Base-by-base conservation (phyloP, 2,797 vertebrate genomes). In the Lophotriccus pileatus region DNA sequence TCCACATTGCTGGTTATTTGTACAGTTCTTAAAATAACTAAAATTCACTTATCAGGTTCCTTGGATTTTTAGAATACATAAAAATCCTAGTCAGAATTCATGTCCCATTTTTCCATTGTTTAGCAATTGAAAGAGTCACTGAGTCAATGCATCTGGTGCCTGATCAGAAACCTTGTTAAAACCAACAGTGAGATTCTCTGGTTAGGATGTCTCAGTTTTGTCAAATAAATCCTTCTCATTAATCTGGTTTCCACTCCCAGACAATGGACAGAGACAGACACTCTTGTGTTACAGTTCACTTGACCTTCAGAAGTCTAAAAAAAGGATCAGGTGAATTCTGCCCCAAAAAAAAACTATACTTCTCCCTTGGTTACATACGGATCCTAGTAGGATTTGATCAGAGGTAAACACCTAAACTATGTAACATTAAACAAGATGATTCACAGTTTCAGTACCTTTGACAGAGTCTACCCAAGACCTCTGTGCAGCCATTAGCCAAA, bases 101-200 rank as follows among this genome's bases (percentile, higher is more conserved):
- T 50, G 58, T 52, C 79, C 95, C 46, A 87, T 62, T 96, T 96
- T 94, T 68, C 49, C 62, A 80, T 52, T 92, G 74, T 87, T 28
- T 84, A 83, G 39, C 53, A 89, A 37, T 0, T 90, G 43, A 94
- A 93, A 83, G 64, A 93, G 64, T 53, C 56, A 84, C 49, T 25
- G 10, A 90, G 50, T 43, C 72, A 68, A 74, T n/a, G 36, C 28
- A 34, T 60, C 39, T 73, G 70, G 9, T 21, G n/a, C 60, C n/a
- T 66, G 53, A 93, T 80, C 64, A 93, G 73, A 96, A 94, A 72
- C n/a, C 20, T 59, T 78, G 83, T 62, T 77, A 91, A 85, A 89
- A 89, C 39, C 72, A 80, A 32, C 28, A 74, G 30, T 39, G 37
- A 80, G 30, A 85, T 50, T 80, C 53, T 80, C 72, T 64, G 24